Conservation (phyloP, 1,140 invertebrate species). For the Cheumatopsyche charites region DNA sequence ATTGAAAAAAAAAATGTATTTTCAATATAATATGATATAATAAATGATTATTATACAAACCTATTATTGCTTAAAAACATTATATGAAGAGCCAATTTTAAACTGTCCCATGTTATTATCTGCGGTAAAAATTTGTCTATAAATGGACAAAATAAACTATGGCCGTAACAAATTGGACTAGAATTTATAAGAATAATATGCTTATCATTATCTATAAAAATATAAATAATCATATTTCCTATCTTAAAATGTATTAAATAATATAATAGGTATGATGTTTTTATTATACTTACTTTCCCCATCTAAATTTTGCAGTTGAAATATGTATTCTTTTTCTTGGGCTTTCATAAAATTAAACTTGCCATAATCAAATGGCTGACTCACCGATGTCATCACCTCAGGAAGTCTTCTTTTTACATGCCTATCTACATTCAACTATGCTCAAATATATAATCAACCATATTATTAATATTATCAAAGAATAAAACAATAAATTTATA, state of each 20-base stretch:
- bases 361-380: slow-evolving; percentile 36
- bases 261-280: neutral
- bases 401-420: slow-evolving; percentile 39
- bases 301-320: slow-evolving; percentile 29
- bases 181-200: slow-evolving; percentile 42
- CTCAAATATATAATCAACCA: too few relatives aligned
- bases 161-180: slow-evolving; percentile 46
- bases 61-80: slow-evolving; percentile 43
- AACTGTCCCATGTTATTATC: slow-evolving; percentile 41
- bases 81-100: slow-evolving; percentile 35
- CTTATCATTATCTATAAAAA: slow-evolving; percentile 34
- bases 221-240: slow-evolving; percentile 4
- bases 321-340: slow-evolving; percentile 35
- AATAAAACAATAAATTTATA: too few relatives aligned
- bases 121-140: slow-evolving; percentile 43
- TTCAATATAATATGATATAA: neutral
- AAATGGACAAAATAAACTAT: slow-evolving; percentile 44
- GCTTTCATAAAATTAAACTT: slow-evolving; percentile 46
- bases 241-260: slow-evolving; percentile 1
- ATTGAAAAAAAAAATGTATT: slow-evolving; percentile 8
- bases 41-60: slow-evolving; percentile 25
- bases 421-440: slow-evolving; percentile 42
- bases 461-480: slow-evolving; percentile 7
- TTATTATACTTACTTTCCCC: neutral
- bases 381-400: slow-evolving; percentile 24